A percentile compares a stretch with the other conserved stretches of the same genome.
Conservation (phyloP, 2,113 vertebrate genomes). For the Galemys pyrenaicus region DNA sequence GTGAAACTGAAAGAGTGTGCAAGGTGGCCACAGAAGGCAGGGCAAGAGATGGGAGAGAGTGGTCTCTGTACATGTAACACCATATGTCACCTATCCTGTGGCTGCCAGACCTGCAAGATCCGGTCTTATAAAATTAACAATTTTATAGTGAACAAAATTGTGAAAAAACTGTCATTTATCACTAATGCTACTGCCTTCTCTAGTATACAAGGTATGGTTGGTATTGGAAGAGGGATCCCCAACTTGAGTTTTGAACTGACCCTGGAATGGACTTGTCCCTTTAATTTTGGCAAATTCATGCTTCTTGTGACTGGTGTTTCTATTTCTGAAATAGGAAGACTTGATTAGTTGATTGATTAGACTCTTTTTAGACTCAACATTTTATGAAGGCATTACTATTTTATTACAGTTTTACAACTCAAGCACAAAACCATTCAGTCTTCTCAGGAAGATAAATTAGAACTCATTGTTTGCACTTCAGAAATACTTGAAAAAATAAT, state of each 20-base stretch:
- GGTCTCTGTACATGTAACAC: not conserved
- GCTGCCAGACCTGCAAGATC: not conserved
- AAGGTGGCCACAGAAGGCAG: no score
- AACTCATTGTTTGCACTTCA: not conserved
- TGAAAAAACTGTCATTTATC: no score
- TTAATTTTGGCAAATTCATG: not conserved
- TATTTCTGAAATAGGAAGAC: not conserved
- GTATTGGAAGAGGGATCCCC: no score
- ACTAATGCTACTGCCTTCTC: not conserved
- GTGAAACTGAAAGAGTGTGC: not conserved
- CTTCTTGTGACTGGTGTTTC: not conserved
- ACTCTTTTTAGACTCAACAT: not conserved
- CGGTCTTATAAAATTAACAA: not conserved
- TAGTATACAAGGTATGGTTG: accelerated
- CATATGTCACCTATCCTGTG: not conserved
- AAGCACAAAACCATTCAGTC: not conserved
- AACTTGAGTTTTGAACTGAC: not conserved
- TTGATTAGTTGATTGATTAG: not conserved
- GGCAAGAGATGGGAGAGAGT: not conserved
- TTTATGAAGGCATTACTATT: not conserved
- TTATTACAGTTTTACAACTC: not conserved
- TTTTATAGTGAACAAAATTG: not conserved
- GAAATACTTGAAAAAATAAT: not conserved
- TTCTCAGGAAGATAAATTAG: not conserved
- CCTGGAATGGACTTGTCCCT: not conserved